Conservation (phyloP, 2,888 invertebrate species). For the Diaprepes abbreviatus region DNA sequence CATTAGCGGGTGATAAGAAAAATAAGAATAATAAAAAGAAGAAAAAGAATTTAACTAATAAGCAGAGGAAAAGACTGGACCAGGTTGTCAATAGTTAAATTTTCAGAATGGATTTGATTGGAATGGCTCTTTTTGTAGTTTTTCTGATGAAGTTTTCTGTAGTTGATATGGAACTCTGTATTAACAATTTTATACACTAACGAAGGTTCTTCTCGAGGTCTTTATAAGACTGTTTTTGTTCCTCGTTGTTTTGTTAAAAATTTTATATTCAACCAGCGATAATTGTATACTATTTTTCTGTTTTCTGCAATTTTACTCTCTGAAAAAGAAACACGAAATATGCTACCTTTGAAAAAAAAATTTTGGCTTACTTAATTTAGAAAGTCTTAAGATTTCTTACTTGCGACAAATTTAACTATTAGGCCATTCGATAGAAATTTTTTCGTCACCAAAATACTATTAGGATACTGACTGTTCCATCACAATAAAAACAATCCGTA, state of each 20-base stretch:
- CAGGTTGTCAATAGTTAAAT: conserved; percentile 48
- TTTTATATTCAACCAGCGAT: no score
- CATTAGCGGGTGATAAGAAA: conserved; percentile 57
- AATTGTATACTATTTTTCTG: no score
- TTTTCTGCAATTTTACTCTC: no score
- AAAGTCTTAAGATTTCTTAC: no score
- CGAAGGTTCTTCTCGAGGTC: conserved; percentile 8
- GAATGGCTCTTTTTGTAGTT: conserved; percentile 45
- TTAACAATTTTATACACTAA: conserved; percentile 37
- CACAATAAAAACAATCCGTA: no score
- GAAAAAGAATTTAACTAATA: conserved; percentile 63
- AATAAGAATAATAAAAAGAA: conserved; percentile 71
- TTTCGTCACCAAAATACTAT: no score
- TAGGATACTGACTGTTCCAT: no score
- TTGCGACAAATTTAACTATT: no score
- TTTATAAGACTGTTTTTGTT: background rate
- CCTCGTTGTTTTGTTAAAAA: conserved; percentile 2
- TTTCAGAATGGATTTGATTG: conserved; percentile 38
- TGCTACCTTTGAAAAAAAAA: no score
- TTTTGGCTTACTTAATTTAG: no score
- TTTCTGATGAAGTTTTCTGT: conserved; percentile 30
- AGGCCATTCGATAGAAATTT: no score
- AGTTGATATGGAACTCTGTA: conserved; percentile 44
- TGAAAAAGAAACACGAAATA: background rate
- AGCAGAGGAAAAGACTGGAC: conserved; percentile 67